Evolutionary conservation across 2,888 invertebrate species (phyloP), one percentile per base, ranked within the genome.

Genomic region (Cryptocephalus moraei): DNA sequence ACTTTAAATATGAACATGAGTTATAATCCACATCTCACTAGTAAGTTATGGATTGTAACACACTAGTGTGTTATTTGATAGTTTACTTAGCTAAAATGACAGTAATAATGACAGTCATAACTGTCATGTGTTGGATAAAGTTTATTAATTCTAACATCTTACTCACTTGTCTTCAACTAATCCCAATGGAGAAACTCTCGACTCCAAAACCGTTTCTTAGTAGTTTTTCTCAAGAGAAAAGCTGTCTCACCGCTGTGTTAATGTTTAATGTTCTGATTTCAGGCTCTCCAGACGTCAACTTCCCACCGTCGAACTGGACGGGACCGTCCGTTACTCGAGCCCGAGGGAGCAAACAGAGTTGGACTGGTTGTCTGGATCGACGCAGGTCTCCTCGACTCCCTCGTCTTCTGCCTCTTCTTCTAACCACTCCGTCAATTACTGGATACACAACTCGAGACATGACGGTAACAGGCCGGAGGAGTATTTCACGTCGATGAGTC

Each of bases 301-400:
- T 45, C 89, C 90, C 1, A 73, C 79, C 43, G 81, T 82, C 32
- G 82, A 80, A 48, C 68, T 75, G 10, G 85, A 88, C 61, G 87
- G 88, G 8, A 75, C 81, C 31, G 79, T 91, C 6, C 78, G 86
- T 52, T 89, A 89, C 67, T 82, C 85, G 8, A 63, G 65, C 33
- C 65, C 70, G 46, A 55, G 58, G 13, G 70, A 72, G 66, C 82
- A 83, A 40, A 78, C 83, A 8, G 89, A 89, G 65, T 75, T 86
- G 33, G 85, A 86, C 46, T 89, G 88, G 87, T 80, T 89, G 45
- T 72, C 81, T 48, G 75, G 79, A 33, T 84, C 81, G 33, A 8
- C 40, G 22, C 41, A 34, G 31, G 45, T 11, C 8, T 51, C 53
- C 8, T 52, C 58, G 4, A 52, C 56, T 8, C 50, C 58, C 11